Conservation (phyloP, 2,888 invertebrate species). For the Trichopria drosophilae region DNA sequence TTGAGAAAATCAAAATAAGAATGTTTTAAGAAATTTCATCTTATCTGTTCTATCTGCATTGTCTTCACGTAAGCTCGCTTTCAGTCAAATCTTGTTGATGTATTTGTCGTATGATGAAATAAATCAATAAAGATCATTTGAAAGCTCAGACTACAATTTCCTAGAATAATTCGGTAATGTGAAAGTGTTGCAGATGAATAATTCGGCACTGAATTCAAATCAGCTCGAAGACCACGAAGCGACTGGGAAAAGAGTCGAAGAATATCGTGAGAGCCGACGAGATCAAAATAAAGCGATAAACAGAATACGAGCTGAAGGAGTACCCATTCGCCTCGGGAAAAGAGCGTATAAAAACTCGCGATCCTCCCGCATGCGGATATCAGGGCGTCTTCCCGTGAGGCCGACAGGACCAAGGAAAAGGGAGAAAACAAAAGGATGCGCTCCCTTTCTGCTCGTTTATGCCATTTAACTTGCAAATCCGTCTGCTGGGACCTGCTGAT, state of each 20-base stretch:
- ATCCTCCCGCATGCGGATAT: slow-evolving; percentile 18
- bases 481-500: slow-evolving; percentile 39
- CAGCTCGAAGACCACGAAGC: no score
- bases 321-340: slow-evolving; percentile 19
- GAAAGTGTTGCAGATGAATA: slow-evolving; percentile 19
- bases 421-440: slow-evolving; percentile 35
- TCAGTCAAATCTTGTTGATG: no score
- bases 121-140: no score
- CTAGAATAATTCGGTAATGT: no score
- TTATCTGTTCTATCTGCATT: no score
- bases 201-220: slow-evolving; percentile 24
- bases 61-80: no score
- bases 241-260: no score
- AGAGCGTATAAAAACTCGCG: slow-evolving; percentile 24
- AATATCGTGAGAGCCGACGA: no score
- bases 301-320: slow-evolving; percentile 17
- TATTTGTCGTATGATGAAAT: no score
- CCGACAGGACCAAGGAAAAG: slow-evolving; percentile 26
- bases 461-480: slow-evolving; percentile 55
- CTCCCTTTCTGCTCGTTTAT: slow-evolving; percentile 43
- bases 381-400: slow-evolving; percentile 34
- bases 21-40: no score
- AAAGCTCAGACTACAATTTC: no score
- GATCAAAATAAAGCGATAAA: slow-evolving; percentile 33
- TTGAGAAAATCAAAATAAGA: no score